Evolutionary conservation across 2,888 invertebrate genomes (phyloP).

Genomic region (Chymomyza fuscimana): DNA sequence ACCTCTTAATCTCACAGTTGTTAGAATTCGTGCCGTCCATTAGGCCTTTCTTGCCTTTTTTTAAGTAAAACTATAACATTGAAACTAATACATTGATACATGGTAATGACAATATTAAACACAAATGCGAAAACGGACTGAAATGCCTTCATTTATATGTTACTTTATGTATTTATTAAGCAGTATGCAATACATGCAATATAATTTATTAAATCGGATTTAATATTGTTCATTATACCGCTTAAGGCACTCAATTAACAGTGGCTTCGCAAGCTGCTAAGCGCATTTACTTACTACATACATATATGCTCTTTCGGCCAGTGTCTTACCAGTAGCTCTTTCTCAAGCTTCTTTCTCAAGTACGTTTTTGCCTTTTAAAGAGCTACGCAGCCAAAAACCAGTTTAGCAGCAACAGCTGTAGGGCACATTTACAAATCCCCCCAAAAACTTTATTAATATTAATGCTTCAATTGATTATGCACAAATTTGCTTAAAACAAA

Average conservation of each 20-base stretch:
- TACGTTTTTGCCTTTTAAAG: background rate
- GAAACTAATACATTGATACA: too few relatives aligned
- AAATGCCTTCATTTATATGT: too few relatives aligned
- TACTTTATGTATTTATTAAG: too few relatives aligned
- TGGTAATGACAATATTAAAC: too few relatives aligned
- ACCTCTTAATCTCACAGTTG: too few relatives aligned
- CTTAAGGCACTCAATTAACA: background rate
- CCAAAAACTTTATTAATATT: background rate
- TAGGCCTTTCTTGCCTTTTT: too few relatives aligned
- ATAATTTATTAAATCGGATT: background rate
- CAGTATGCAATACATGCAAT: background rate
- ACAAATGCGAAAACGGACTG: too few relatives aligned
- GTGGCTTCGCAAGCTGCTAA: background rate
- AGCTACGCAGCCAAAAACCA: background rate
- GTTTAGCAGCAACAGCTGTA: background rate
- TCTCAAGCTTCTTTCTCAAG: background rate
- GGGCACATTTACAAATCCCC: background rate
- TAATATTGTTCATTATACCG: background rate
- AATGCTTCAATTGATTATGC: conserved; percentile 1
- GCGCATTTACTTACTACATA: background rate
- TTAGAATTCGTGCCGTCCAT: too few relatives aligned
- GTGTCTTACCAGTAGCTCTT: background rate
- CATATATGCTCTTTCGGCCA: background rate
- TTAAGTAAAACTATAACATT: too few relatives aligned
- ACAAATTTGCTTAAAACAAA: conserved; percentile 1